phyloP scores from a whole-genome alignment of 1,140 invertebrate genomes.

The Diabrotica virgifera region DNA sequence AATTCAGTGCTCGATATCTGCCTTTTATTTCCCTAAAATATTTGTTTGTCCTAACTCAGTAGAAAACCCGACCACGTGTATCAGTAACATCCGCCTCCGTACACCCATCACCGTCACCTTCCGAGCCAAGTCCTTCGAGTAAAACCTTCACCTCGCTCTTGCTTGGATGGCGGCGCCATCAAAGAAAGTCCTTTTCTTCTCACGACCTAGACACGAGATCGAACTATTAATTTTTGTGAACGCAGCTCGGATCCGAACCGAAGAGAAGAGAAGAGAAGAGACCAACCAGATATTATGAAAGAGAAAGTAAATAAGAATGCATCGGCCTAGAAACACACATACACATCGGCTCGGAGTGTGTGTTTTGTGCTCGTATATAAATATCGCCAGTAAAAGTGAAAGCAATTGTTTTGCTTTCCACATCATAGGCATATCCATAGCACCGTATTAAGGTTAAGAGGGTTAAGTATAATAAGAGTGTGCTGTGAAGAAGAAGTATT shows the following conservation, averaged over 20 bases:
- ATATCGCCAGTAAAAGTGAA: slow-evolving; percentile 13
- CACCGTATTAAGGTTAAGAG: no score
- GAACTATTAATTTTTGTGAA: slow-evolving; percentile 10
- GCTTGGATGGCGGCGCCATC: neutral
- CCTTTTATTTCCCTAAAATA: no score
- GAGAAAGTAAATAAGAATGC: slow-evolving; percentile 17
- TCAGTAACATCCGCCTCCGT: no score
- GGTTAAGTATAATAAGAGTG: no score
- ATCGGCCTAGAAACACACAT: slow-evolving; percentile 13
- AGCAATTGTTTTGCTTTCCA: slow-evolving; percentile 15
- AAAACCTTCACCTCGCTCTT: neutral
- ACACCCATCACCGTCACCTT: no score
- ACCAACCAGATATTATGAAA: slow-evolving; percentile 7
- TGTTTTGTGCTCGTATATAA: neutral
- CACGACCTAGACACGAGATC: slow-evolving; percentile 5
- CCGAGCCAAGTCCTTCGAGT: no score
- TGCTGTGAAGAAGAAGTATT: no score
- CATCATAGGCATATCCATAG: neutral
- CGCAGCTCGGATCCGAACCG: neutral
- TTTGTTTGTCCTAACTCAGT: no score
- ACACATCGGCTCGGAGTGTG: slow-evolving; percentile 8
- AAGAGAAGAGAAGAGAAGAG: no score
- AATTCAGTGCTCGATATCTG: no score
- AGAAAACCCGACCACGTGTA: no score
- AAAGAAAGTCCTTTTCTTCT: neutral